Evolutionary conservation across 2,113 vertebrate species (phyloP).

Genomic region (Hemiprocne comata): DNA sequence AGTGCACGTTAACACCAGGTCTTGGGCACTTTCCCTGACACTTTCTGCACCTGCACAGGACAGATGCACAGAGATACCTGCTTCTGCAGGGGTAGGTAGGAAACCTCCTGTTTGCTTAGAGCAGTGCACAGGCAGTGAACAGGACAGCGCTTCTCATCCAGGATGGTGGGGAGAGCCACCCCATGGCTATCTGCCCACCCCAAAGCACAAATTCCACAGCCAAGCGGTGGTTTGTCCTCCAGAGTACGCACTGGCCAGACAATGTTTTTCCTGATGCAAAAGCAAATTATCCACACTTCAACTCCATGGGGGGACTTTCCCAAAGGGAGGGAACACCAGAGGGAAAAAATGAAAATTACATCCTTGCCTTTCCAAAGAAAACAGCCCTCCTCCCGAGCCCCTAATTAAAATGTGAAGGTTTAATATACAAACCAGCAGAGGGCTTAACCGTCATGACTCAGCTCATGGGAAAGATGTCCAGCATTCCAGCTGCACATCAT

Average conservation of each 20-base stretch:
- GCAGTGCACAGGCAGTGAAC: neutral
- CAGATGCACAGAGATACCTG: neutral
- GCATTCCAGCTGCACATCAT: neutral
- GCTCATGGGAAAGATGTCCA: fast-evolving
- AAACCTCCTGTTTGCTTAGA: neutral
- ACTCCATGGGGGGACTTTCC: neutral
- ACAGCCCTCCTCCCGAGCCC: neutral
- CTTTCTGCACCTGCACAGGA: neutral
- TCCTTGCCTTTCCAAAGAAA: slow-evolving; percentile 4
- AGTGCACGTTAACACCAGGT: fast-evolving
- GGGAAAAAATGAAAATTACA: neutral
- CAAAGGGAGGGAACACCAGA: neutral
- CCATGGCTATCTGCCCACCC: neutral
- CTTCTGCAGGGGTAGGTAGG: neutral
- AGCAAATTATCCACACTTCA: neutral
- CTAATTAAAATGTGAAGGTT: neutral
- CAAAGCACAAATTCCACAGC: neutral
- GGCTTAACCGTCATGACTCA: neutral
- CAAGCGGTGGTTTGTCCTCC: neutral
- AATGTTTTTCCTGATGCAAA: neutral
- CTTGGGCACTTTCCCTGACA: fast-evolving
- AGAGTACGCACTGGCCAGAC: fast-evolving
- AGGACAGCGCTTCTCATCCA: neutral
- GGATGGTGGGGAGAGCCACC: neutral
- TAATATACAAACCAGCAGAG: neutral